Evolutionary conservation across 2,888 invertebrate species (phyloP).

Genomic region (Agrilus mali): DNA sequence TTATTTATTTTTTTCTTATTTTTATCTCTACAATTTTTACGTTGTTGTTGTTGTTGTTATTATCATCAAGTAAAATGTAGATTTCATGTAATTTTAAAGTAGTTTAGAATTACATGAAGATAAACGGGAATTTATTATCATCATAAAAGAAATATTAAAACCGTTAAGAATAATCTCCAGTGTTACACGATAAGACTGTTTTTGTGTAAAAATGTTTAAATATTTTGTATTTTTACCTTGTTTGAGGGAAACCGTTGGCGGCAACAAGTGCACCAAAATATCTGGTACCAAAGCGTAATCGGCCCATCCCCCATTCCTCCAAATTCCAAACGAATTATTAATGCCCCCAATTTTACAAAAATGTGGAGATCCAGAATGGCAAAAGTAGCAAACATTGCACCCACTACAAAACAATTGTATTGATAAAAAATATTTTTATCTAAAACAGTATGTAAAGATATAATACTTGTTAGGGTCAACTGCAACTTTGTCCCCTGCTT

Average conservation of each 20-base stretch:
- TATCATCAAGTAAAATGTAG: no score
- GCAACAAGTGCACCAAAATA: conserved; percentile 45
- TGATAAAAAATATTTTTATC: background rate
- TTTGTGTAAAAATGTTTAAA: no score
- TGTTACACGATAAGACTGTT: no score
- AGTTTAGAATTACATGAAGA: no score
- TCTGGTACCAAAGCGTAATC: conserved; percentile 49
- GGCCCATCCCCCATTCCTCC: conserved; percentile 55
- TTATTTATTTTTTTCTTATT: no score
- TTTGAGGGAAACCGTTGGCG: conserved; percentile 41
- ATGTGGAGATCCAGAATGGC: conserved; percentile 51
- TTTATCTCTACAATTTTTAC: no score
- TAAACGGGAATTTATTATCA: no score
- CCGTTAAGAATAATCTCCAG: no score
- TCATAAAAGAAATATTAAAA: no score
- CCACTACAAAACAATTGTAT: conserved; percentile 31
- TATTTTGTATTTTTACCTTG: conserved; percentile 47
- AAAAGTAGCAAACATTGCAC: conserved; percentile 47
- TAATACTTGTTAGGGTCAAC: conserved; percentile 54
- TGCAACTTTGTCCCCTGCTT: conserved; percentile 52
- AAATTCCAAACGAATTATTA: conserved; percentile 52
- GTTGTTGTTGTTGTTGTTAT: no score
- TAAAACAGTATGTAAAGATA: no score
- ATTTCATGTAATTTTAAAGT: no score
- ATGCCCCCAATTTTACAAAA: conserved; percentile 48